Percentiles rank a stretch among this genome's conserved stretches.
Evolutionary conservation across 1,140 invertebrate species (phyloP).

Genomic region (Tetramorium alpestre): DNA sequence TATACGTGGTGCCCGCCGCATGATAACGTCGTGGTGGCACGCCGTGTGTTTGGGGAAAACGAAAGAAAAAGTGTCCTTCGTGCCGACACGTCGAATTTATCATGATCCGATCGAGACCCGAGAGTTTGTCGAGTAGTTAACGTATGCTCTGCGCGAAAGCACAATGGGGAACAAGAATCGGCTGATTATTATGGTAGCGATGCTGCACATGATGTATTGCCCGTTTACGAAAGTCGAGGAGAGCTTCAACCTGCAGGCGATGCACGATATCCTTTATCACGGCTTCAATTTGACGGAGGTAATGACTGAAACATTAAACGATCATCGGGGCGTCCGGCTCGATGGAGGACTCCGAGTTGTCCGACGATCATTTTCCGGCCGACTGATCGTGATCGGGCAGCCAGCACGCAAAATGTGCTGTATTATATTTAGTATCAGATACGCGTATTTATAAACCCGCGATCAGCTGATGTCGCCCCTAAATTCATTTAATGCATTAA

Average conservation of each 20-base stretch:
- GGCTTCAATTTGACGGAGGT: slow-evolving; percentile 94
- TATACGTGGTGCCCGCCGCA: neutral
- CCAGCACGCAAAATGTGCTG: slow-evolving; percentile 74
- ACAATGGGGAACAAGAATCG: slow-evolving; percentile 82
- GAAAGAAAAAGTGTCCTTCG: neutral
- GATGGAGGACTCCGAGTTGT: neutral
- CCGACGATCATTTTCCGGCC: slow-evolving; percentile 33
- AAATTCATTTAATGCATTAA: neutral
- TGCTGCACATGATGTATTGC: slow-evolving; percentile 93
- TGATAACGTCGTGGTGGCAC: neutral
- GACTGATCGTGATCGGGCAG: slow-evolving; percentile 60
- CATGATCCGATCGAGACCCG: neutral
- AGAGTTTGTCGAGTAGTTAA: neutral
- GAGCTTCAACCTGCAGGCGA: slow-evolving; percentile 99
- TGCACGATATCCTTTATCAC: slow-evolving; percentile 98
- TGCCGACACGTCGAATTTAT: neutral
- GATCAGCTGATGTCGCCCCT: slow-evolving; percentile 73
- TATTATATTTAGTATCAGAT: slow-evolving; percentile 79
- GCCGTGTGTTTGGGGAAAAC: neutral
- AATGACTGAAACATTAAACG: slow-evolving; percentile 72
- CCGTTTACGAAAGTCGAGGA: slow-evolving; percentile 99
- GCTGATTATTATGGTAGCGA: slow-evolving; percentile 88
- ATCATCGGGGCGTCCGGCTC: neutral
- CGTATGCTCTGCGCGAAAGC: neutral
- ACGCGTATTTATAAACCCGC: slow-evolving; percentile 76